Evolutionary conservation across 1,140 invertebrate species (phyloP), one percentile per base, ranked within the genome.

Genomic region (Scylla paramamosain): DNA sequence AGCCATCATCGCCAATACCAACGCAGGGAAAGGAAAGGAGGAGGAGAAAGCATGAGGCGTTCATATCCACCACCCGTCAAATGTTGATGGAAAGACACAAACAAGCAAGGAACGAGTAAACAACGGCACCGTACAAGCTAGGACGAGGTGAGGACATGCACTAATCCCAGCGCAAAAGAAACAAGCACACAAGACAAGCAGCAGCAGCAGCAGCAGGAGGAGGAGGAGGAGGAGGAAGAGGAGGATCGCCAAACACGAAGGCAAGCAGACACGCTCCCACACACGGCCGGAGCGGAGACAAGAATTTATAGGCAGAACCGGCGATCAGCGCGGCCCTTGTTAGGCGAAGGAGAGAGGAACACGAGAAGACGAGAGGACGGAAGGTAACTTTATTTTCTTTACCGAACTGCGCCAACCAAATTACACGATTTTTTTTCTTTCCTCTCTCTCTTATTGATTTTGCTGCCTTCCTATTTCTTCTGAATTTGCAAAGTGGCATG

Each of bases 181-280:
- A 77, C 67, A 77, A 77, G 67, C 67, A 77, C 67, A 77, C 67
- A 77, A 77, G 67, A n/a, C 67, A 77, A 77, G 67, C 67, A 77
- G 67, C 67, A 77, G 67, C 67, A 59, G 59, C 59, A 67, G 59
- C n/a, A n/a, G n/a, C n/a, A 14, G 48, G 48, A 52, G 48, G 48
- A 52, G 48, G n/a, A n/a, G 39, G 6, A 39, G 6, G 39, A 39
- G 39, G 39, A 39, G 39, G 39, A 39, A 39, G 39, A 39, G 39
- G 52, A 20, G 52, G 67, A 77, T 77, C 67, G 25, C 67, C 67
- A 77, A 77, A 77, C 67, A 77, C 12, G 67, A 77, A 77, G 67
- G 67, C 67, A 77, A n/a, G 67, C 67, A 77, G n/a, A 77, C 67
- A 77, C 67, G 67, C 67, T 77, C 67, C 67, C 67, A 77, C 67